These are phyloP conservation scores for Leptinotarsa lineolata DNA, from an alignment of 1,140 invertebrate species.

Conservation along the genomic window DNA sequence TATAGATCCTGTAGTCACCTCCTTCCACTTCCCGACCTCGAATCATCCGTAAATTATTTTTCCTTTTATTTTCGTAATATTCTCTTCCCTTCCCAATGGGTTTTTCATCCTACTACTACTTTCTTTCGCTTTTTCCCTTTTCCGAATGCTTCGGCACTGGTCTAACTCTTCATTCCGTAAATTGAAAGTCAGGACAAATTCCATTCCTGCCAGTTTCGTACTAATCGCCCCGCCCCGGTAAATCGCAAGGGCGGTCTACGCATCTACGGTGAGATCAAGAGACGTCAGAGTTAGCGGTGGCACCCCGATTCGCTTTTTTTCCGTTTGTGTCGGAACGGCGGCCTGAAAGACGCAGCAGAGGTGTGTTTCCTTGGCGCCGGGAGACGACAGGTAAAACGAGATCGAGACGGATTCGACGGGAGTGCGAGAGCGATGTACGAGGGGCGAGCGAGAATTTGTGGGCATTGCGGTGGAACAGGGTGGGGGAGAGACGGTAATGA, in stretches of 20 bases:
- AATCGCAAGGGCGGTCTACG: not conserved
- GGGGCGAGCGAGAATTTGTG: not conserved
- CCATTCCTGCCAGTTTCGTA: not conserved
- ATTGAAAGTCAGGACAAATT: too few species aligned
- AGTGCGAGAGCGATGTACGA: not conserved
- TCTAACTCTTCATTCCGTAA: too few species aligned
- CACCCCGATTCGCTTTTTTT: not conserved
- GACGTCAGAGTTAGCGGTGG: not conserved
- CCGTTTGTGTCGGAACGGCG: not conserved
- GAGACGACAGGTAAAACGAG: conserved; percentile 10
- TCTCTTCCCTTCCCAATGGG: too few species aligned
- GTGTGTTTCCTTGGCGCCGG: conserved; percentile 21
- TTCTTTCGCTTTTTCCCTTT: too few species aligned
- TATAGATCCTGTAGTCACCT: too few species aligned
- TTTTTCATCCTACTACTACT: too few species aligned
- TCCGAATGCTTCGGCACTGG: too few species aligned
- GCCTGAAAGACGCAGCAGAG: conserved; percentile 12
- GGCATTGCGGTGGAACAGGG: not conserved
- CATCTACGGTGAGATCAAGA: not conserved
- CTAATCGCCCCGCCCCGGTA: not conserved
- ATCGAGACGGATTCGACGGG: not conserved
- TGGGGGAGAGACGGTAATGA: not conserved
- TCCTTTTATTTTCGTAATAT: too few species aligned
- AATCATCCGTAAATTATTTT: too few species aligned
- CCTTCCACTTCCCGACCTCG: too few species aligned